These are phyloP conservation scores for Pharmacophagus antenor DNA, from an alignment of 2,888 invertebrate genomes.

Conservation along the genomic window DNA sequence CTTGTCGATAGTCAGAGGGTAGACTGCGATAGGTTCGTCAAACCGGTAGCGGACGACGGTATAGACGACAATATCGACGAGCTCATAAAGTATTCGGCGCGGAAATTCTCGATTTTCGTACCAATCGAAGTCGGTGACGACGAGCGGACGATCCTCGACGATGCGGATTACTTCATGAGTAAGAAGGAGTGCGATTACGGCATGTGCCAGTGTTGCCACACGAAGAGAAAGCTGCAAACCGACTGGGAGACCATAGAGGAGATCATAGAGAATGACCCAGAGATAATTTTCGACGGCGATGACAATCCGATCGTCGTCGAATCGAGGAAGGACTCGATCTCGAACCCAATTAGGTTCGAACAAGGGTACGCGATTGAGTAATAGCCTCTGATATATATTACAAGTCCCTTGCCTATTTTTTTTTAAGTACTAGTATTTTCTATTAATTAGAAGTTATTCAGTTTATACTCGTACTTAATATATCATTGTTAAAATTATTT, in stretches of 20 bases:
- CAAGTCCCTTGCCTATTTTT: constrained; percentile 42
- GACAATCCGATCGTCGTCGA: constrained; percentile 67
- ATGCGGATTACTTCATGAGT: constrained; percentile 61
- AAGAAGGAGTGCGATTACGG: constrained; percentile 73
- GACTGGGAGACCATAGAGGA: constrained; percentile 71
- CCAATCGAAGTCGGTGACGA: constrained; percentile 46
- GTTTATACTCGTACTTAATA: neutral
- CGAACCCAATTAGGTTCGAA: constrained; percentile 38
- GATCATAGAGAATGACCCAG: constrained; percentile 74
- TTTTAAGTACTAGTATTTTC: too few species aligned
- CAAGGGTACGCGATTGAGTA: constrained; percentile 49
- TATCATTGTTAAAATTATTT: neutral
- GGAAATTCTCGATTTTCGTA: constrained; percentile 62
- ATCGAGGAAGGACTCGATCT: constrained; percentile 42
- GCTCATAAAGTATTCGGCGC: constrained; percentile 57
- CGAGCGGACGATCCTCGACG: constrained; percentile 67
- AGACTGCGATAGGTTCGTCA: constrained; percentile 34
- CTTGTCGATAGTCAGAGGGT: constrained; percentile 39
- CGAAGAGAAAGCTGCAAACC: constrained; percentile 51
- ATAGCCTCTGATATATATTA: constrained; percentile 50
- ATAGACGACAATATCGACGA: constrained; percentile 57
- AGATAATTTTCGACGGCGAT: constrained; percentile 71
- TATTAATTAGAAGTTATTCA: too few species aligned
- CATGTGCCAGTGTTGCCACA: constrained; percentile 63
- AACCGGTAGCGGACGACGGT: constrained; percentile 42